Percentiles rank a stretch among this genome's conserved stretches.
phyloP scores from a whole-genome alignment of 2,113 vertebrate genomes.

The Peromyscus maniculatus region DNA sequence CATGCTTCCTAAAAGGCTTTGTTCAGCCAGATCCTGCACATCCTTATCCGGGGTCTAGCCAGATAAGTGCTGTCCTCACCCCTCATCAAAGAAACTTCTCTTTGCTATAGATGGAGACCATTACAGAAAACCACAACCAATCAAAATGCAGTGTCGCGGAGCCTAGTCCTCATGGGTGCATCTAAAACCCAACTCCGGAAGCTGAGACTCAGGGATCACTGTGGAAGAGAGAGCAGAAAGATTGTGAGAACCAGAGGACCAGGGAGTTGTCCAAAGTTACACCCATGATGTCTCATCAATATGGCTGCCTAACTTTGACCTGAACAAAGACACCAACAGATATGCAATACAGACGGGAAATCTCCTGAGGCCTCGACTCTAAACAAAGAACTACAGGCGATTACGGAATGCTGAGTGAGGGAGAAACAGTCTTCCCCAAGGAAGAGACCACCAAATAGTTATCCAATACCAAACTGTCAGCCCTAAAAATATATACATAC shows the following conservation, averaged over 20 bases:
- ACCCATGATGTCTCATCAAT: neutral
- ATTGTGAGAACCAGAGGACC: neutral
- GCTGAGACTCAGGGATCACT: neutral
- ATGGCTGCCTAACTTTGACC: neutral
- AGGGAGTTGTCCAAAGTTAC: neutral
- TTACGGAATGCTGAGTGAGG: neutral
- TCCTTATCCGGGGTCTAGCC: neutral
- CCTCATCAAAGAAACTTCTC: neutral
- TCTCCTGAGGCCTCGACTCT: neutral
- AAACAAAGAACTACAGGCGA: neutral
- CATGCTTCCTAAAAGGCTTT: neutral
- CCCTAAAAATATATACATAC: neutral
- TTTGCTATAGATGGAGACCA: neutral
- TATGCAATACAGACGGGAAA: neutral
- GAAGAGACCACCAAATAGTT: neutral
- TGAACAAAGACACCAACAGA: neutral
- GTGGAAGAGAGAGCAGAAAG: neutral
- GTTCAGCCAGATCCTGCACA: neutral
- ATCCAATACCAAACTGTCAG: neutral
- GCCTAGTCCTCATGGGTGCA: neutral
- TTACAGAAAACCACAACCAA: neutral
- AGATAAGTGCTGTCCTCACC: neutral
- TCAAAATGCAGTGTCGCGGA: neutral
- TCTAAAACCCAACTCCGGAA: no score
- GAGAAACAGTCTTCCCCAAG: neutral